Conservation (phyloP, 2,113 vertebrate genomes). For the Amazona guildingii region DNA sequence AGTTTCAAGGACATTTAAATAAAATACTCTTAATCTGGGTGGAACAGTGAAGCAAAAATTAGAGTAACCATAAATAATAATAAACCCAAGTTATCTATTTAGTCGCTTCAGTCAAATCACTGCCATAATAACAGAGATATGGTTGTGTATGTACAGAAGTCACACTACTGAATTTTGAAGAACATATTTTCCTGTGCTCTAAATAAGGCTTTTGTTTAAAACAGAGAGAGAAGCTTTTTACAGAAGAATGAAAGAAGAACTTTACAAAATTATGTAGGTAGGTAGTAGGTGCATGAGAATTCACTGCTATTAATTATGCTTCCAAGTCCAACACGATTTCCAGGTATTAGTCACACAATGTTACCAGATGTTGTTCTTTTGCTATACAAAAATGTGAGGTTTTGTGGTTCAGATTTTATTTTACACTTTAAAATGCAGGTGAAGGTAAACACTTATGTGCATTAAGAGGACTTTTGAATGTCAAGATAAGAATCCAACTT, state of each 20-base stretch:
- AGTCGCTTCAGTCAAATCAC: background rate
- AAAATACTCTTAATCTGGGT: background rate
- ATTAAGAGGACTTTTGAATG: background rate
- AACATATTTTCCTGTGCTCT: background rate
- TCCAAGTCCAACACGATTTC: background rate
- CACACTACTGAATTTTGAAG: background rate
- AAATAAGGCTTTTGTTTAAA: background rate
- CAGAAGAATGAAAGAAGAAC: background rate
- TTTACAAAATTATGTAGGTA: background rate
- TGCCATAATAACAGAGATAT: background rate
- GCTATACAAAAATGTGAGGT: background rate
- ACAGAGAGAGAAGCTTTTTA: background rate
- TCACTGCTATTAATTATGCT: background rate
- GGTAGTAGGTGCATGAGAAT: background rate
- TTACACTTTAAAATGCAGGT: background rate
- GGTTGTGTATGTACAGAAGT: background rate
- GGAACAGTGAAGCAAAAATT: background rate
- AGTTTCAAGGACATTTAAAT: background rate
- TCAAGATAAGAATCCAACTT: background rate
- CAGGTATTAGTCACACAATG: background rate
- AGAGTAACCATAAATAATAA: background rate
- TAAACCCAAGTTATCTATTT: background rate
- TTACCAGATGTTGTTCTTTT: background rate
- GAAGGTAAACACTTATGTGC: background rate
- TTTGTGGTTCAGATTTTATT: background rate